phyloP scores from a whole-genome alignment of 2,797 vertebrate genomes.

The Tarsius wallacei region DNA sequence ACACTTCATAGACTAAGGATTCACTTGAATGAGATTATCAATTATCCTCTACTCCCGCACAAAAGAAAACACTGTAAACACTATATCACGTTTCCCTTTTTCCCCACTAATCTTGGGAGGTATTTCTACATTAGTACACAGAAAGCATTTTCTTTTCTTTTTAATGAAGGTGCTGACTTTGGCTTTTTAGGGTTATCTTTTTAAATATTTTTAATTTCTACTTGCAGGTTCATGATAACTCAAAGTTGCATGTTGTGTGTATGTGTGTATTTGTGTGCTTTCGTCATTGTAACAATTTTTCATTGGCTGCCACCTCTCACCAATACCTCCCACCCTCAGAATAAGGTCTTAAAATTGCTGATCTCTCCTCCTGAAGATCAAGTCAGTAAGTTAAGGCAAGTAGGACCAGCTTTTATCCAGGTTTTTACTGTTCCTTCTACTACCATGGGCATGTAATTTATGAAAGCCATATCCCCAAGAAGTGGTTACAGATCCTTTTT shows the following conservation, averaged over 20 bases:
- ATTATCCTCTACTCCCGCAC: not conserved
- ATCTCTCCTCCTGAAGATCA: not conserved
- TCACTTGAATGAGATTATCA: not conserved
- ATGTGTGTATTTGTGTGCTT: not conserved
- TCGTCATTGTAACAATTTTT: conserved; percentile 7
- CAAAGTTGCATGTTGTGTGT: not conserved
- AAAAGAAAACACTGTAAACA: not conserved
- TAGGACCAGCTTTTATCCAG: not conserved
- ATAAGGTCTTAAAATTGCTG: not conserved
- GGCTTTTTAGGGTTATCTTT: not conserved
- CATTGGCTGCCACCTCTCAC: not conserved
- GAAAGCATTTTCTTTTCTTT: not conserved
- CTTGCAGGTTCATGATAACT: not conserved
- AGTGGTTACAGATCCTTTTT: not conserved
- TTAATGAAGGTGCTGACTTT: not conserved
- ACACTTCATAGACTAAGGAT: not conserved
- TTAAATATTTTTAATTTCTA: conserved; percentile 22
- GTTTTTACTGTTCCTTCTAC: not conserved
- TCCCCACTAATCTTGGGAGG: not conserved
- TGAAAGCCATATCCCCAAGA: not conserved
- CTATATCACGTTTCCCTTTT: not conserved
- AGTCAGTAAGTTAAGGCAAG: not conserved
- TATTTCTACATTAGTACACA: not conserved
- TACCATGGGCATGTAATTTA: not conserved
- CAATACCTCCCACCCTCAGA: not conserved